Conservation (phyloP, 1,140 invertebrate species). For the Drosophila baimaii region DNA sequence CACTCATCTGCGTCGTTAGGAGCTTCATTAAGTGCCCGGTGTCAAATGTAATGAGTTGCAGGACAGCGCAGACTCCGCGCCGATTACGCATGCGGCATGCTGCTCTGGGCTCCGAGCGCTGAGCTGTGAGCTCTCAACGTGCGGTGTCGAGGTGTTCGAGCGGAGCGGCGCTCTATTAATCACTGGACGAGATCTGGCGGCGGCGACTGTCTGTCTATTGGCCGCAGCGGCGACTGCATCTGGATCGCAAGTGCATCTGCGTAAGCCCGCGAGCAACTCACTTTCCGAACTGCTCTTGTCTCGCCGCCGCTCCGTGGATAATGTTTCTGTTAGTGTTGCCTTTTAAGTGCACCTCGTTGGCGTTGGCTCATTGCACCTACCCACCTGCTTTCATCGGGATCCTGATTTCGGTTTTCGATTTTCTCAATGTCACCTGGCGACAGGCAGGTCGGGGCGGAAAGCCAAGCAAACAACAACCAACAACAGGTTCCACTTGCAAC, state of each 20-base stretch:
- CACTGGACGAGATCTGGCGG: slow-evolving; percentile 12
- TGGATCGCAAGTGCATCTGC: neutral
- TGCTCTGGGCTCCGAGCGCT: neutral
- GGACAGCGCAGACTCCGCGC: slow-evolving; percentile 27
- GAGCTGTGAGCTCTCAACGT: slow-evolving; percentile 20
- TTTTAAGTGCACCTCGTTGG: slow-evolving; percentile 22
- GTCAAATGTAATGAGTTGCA: slow-evolving; percentile 51
- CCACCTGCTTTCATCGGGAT: slow-evolving; percentile 14
- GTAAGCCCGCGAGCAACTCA: slow-evolving; percentile 5
- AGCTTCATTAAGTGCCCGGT: slow-evolving; percentile 53
- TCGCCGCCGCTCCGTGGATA: neutral
- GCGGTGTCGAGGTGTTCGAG: slow-evolving; percentile 2
- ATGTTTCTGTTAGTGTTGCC: slow-evolving; percentile 17
- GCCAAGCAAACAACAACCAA: slow-evolving; percentile 17
- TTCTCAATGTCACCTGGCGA: slow-evolving; percentile 45
- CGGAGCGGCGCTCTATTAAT: slow-evolving; percentile 44
- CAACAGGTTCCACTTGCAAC: slow-evolving; percentile 49
- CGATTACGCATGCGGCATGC: slow-evolving; percentile 41
- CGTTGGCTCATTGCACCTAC: slow-evolving; percentile 21
- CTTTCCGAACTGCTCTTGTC: slow-evolving; percentile 3
- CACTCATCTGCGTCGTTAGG: slow-evolving; percentile 35
- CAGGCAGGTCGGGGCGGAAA: slow-evolving; percentile 9
- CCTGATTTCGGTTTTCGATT: slow-evolving; percentile 10
- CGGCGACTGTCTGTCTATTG: neutral
- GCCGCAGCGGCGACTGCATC: slow-evolving; percentile 2